These are phyloP conservation scores for Calidris pygmaea DNA, from an alignment of 2,113 vertebrate species.

Conservation along the genomic window DNA sequence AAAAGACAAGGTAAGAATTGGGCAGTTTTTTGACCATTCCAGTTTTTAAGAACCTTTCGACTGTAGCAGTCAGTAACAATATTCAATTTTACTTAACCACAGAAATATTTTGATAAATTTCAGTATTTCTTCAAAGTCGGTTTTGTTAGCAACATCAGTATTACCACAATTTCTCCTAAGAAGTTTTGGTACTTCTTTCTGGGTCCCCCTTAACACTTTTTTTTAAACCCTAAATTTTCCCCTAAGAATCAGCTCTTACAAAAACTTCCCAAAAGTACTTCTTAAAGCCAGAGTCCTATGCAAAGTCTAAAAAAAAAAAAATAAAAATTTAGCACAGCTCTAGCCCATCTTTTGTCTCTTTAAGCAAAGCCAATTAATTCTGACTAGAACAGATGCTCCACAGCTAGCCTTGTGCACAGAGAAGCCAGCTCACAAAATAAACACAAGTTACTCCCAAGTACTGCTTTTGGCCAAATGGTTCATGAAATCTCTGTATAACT, in stretches of 20 bases:
- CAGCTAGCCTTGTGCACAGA: neutral
- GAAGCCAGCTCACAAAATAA: neutral
- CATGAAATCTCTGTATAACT: neutral
- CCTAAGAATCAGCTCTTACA: neutral
- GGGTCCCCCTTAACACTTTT: neutral
- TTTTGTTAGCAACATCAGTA: neutral
- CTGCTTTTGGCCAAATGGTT: neutral
- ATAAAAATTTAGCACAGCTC: neutral
- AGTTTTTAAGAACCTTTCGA: neutral
- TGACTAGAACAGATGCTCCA: neutral
- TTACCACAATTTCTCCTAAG: neutral
- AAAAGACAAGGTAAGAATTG: neutral
- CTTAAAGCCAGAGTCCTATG: neutral
- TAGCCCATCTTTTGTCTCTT: neutral
- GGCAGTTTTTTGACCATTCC: neutral
- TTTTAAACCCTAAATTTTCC: neutral
- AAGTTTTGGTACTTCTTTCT: neutral
- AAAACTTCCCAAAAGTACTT: neutral
- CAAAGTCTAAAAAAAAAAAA: neutral
- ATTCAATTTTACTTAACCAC: neutral
- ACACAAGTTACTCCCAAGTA: neutral
- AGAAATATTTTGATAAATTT: neutral
- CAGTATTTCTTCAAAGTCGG: neutral
- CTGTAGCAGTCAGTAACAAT: neutral
- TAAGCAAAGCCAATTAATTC: neutral